Base-by-base conservation (phyloP, 2,888 invertebrate genomes). In the Lasioglossum zephyrum region DNA sequence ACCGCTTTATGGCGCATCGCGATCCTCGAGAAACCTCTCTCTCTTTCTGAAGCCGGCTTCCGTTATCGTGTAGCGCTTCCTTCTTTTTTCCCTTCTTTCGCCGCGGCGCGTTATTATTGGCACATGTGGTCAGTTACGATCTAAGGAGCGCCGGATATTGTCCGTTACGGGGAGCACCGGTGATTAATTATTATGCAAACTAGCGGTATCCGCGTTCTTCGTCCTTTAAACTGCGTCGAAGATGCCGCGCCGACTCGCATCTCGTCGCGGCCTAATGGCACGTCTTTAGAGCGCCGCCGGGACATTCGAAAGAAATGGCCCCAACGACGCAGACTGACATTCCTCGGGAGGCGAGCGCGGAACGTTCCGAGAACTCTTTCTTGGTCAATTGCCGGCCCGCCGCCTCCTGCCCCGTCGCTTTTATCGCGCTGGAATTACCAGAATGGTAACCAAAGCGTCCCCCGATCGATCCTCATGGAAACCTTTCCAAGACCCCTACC, bases 141-240 rank as follows among this genome's bases (percentile, higher is more conserved):
- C 82, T 82, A 88, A 77, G 81, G 82, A 87, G 87, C 87, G 89
- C 84, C 92, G 93, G 93, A 94, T 93, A 93, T 93, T 91, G 92
- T 92, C 93, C 93, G 93, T 93, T 94, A 93, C 90, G 91, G 89
- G 88, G 91, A 93, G 90, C 92, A 92, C 89, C 90, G 83, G 86
- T 89, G 89, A 93, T 93, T 94, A 94, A 94, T 94, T 93, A 93
- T 94, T 93, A 94, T 93, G 93, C 92, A 92, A 93, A 93, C 87
- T 91, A 92, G 91, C 86, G 88, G 87, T 90, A 92, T 89, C 88
- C 80, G 79, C 79, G 85, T 87, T 88, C 83, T 79, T 85, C 77
- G 87, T 81, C 87, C 87, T 82, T 87, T 86, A 83, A 81, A 63
- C 70, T 16, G 72, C 49, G 72, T 76, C 78, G 60, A 13, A 66